A percentile compares a stretch with the other conserved stretches of the same genome.
These are phyloP conservation scores for Mercenaria mercenaria DNA, from an alignment of 1,140 invertebrate species.

Conservation along the genomic window DNA sequence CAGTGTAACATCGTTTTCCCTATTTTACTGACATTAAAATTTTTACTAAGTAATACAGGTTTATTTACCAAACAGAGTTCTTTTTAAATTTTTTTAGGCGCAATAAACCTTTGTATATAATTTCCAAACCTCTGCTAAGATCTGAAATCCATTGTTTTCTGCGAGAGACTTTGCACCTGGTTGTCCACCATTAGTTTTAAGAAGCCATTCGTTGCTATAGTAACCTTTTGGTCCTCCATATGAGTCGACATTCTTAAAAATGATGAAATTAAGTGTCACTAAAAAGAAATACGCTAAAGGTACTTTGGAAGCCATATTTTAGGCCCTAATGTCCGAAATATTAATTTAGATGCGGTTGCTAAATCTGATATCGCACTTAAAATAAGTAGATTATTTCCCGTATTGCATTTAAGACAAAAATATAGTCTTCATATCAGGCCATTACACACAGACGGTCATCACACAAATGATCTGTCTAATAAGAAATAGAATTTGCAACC, in stretches of 20 bases:
- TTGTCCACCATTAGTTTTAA: not conserved
- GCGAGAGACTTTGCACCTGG: not conserved
- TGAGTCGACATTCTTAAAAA: not conserved
- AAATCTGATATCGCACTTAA: not conserved
- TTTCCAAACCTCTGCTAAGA: conserved; percentile 22
- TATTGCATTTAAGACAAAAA: not conserved
- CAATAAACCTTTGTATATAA: too few relatives aligned
- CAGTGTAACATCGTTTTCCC: too few relatives aligned
- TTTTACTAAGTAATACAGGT: too few relatives aligned
- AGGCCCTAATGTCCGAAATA: not conserved
- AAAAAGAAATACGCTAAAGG: not conserved
- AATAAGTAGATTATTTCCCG: not conserved
- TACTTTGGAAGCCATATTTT: not conserved
- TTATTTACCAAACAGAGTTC: too few relatives aligned
- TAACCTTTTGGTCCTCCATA: conserved; percentile 10
- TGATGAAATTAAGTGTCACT: not conserved
- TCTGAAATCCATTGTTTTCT: conserved; percentile 5
- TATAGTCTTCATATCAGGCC: not conserved
- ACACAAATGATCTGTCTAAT: not conserved
- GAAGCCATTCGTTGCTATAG: conserved; percentile 43
- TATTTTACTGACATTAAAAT: too few relatives aligned
- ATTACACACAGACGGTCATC: too few relatives aligned
- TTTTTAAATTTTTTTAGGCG: too few relatives aligned
- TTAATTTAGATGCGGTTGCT: not conserved
- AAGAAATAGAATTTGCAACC: not conserved